Evolutionary conservation across 2,797 vertebrate species (phyloP).

Genomic region (Pyrocephalus nanus): DNA sequence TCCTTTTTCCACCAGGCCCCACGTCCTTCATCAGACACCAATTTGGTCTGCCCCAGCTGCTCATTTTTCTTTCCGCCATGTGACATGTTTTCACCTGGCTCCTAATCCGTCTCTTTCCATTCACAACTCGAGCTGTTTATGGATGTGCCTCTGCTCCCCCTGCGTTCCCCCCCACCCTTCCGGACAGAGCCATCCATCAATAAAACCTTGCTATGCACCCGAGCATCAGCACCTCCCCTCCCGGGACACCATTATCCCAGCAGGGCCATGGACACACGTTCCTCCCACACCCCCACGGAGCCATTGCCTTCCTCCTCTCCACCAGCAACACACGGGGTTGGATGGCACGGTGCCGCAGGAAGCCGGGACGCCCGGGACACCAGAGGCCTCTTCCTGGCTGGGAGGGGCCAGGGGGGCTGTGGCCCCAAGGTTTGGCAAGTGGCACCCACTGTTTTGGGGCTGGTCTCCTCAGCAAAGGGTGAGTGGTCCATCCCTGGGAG

Average conservation of each 20-base stretch:
- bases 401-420: rapidly evolving
- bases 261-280: rapidly evolving
- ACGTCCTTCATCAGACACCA: conserved; percentile 72
- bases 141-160: conserved; percentile 48
- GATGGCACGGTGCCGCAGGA: background rate
- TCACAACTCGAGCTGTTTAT: conserved; percentile 70
- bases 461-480: rapidly evolving
- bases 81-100: conserved; percentile 74
- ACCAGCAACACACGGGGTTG: rapidly evolving
- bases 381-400: background rate
- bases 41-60: conserved; percentile 69
- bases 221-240: background rate
- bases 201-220: background rate
- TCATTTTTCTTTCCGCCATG: conserved; percentile 70
- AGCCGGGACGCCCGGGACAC: background rate
- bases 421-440: background rate
- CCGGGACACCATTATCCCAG: background rate
- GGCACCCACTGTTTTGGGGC: background rate
- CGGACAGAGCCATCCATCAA: conserved; percentile 12
- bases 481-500: rapidly evolving
- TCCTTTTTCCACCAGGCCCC: conserved; percentile 66
- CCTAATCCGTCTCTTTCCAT: conserved; percentile 73
- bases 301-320: background rate
- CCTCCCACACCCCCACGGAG: background rate
- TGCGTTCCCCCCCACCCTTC: background rate